Conservation (phyloP, 2,113 vertebrate genomes). For the Engystomops pustulosus region DNA sequence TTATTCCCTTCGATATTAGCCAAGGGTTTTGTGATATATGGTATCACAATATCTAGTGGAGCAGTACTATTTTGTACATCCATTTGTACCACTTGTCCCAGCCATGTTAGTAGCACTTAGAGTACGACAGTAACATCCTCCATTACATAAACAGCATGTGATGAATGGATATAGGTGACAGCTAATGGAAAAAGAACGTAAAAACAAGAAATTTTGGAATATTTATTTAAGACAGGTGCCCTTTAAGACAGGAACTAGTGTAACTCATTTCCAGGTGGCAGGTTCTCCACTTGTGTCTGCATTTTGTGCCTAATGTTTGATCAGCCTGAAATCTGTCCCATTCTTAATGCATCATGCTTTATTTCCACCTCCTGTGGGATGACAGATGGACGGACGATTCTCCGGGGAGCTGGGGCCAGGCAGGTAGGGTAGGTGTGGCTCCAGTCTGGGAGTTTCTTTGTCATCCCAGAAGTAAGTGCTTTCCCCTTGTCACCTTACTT, state of each 20-base stretch:
- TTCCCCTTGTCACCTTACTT: conserved; percentile 6
- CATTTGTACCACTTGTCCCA: background rate
- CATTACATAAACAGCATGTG: background rate
- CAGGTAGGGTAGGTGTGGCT: conserved; percentile 39
- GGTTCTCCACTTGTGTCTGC: background rate
- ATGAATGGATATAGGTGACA: background rate
- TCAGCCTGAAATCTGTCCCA: conserved; percentile 18
- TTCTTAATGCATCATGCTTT: background rate
- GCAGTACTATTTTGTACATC: too few species aligned
- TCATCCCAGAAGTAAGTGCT: conserved; percentile 4
- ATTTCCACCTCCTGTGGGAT: background rate
- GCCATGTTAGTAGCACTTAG: background rate
- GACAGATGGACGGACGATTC: conserved; percentile 43
- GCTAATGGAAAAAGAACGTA: background rate
- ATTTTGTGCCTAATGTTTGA: background rate
- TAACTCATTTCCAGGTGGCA: background rate
- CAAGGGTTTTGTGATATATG: too few species aligned
- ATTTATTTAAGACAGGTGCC: conserved; percentile 1
- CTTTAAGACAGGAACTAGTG: background rate
- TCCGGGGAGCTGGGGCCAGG: background rate
- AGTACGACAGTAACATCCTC: background rate
- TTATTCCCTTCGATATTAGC: too few species aligned
- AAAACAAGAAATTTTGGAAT: background rate
- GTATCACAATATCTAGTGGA: too few species aligned
- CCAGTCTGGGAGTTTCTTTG: background rate